Base-by-base conservation (phyloP, 2,797 vertebrate genomes). In the Lacerta agilis region DNA sequence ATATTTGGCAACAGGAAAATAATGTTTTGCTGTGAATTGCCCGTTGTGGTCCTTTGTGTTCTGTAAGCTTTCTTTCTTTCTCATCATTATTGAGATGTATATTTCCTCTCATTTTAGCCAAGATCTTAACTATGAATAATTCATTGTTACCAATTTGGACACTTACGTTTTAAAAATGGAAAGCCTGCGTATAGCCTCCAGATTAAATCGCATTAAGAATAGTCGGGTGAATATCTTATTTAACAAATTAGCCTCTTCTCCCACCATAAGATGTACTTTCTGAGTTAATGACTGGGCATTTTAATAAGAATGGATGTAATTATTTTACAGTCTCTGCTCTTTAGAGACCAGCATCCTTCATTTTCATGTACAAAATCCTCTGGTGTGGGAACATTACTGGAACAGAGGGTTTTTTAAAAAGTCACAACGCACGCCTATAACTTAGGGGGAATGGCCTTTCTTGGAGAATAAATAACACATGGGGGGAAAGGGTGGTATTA, bases 131-230 rank as follows among this genome's bases (percentile, higher is more conserved):
- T 86, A 91, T 95, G 96, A 96, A 96, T 96, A 96, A 97, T 96
- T 95, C 93, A 96, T 93, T 94, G 80, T 72, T 43, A 95, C 94
- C 90, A 93, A 95, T 95, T 95, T 89, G 92, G 89, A 94, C 93
- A 92, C 87, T 96, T 96, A 29, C 23, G 2, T 64, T 64, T 64
- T 64, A 27, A 73, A 55, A 87, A 55, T 33, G 93, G 92, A 93
- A 96, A 95, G 76, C 85, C 93, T 91, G 87, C 87, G 90, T 90
- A 94, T 92, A 95, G 91, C 95, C 92, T 94, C 88, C 95, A 94
- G 95, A 97, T 96, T 96, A 96, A 96, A 96, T 96, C 77, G 25
- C 88, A 94, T 97, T 96, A 95, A 96, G 90, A 77, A 87, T 95
- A 96, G 87, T 92, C 92, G 91, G 82, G 85, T 96, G 96, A 95